These are phyloP conservation scores for Sericinus montela DNA, from an alignment of 2,888 invertebrate genomes.

Conservation along the genomic window DNA sequence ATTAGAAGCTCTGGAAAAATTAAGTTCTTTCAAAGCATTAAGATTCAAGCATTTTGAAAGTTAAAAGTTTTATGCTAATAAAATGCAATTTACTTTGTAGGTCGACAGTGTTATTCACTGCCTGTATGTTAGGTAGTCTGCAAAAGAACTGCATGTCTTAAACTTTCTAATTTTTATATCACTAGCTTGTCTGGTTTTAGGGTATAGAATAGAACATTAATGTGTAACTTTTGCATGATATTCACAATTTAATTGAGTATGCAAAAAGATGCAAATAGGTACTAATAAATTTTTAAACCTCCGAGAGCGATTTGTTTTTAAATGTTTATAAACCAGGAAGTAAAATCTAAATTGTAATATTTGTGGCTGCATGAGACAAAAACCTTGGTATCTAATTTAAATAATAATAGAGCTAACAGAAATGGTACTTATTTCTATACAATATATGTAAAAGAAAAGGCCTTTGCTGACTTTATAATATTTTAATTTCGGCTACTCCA, in stretches of 20 bases:
- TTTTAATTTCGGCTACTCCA: constrained; percentile 21
- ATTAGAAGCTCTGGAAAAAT: background rate
- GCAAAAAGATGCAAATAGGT: too few species aligned
- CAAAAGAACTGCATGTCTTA: constrained; percentile 61
- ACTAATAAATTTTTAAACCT: too few species aligned
- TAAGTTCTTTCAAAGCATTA: constrained; percentile 48
- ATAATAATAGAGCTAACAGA: constrained; percentile 55
- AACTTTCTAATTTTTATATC: constrained; percentile 73
- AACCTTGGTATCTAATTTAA: constrained; percentile 39
- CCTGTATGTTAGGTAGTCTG: constrained; percentile 41
- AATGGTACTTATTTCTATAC: constrained; percentile 37
- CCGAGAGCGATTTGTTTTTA: background rate
- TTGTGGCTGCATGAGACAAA: too few species aligned
- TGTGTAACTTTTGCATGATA: constrained; percentile 26
- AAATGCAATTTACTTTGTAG: constrained; percentile 73
- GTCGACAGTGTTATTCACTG: constrained; percentile 45
- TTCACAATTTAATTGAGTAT: too few species aligned
- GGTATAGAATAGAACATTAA: constrained; percentile 50
- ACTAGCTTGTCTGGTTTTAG: constrained; percentile 67
- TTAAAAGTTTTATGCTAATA: constrained; percentile 66
- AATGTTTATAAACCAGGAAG: too few species aligned
- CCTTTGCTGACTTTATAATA: constrained; percentile 42
- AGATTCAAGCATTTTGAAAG: constrained; percentile 67
- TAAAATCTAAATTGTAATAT: too few species aligned
- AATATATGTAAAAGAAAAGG: constrained; percentile 48